A percentile compares a stretch with the other conserved stretches of the same genome.
These are phyloP conservation scores for Brachionus rubens DNA, from an alignment of 1,140 invertebrate species.

Conservation along the genomic window DNA sequence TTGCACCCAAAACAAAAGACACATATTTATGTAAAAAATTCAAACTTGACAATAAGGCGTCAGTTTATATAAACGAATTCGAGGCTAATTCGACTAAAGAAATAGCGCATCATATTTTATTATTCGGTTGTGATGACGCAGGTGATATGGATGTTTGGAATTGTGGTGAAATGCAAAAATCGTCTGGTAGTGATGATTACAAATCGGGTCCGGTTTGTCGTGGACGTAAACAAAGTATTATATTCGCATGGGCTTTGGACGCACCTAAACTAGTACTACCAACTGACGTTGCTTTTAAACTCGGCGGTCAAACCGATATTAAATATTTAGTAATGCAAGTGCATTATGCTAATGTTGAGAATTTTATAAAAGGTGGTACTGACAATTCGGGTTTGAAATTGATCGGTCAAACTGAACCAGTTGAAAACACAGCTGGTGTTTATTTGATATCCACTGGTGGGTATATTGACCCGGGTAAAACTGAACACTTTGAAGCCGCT, in stretches of 20 bases:
- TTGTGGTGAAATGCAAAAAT: slow-evolving; percentile 57
- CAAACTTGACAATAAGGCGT: slow-evolving; percentile 48
- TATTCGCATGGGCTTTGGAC: slow-evolving; percentile 95
- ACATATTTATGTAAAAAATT: slow-evolving; percentile 52
- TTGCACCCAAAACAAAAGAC: slow-evolving; percentile 48
- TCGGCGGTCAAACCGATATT: slow-evolving; percentile 63
- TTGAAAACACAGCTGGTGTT: slow-evolving; percentile 70
- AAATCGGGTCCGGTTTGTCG: slow-evolving; percentile 50
- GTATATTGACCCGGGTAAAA: slow-evolving; percentile 67
- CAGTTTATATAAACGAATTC: slow-evolving; percentile 67
- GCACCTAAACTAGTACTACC: slow-evolving; percentile 81
- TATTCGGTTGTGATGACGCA: slow-evolving; percentile 83
- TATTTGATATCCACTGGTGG: slow-evolving; percentile 79
- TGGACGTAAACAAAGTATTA: slow-evolving; percentile 63
- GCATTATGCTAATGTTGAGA: slow-evolving; percentile 75
- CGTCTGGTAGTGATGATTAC: slow-evolving; percentile 42
- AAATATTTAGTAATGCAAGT: slow-evolving; percentile 76
- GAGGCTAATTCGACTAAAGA: slow-evolving; percentile 86
- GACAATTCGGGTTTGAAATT: slow-evolving; percentile 42
- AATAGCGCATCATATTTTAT: slow-evolving; percentile 87
- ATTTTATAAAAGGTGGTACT: slow-evolving; percentile 32
- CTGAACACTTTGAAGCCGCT: slow-evolving; percentile 52
- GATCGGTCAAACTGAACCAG: background rate
- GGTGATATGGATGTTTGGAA: slow-evolving; percentile 73
- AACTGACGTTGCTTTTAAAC: slow-evolving; percentile 66